These are phyloP conservation scores for Palythoa grandis DNA, from an alignment of 92 coral and sea anemone genomes.

Conservation along the genomic window DNA sequence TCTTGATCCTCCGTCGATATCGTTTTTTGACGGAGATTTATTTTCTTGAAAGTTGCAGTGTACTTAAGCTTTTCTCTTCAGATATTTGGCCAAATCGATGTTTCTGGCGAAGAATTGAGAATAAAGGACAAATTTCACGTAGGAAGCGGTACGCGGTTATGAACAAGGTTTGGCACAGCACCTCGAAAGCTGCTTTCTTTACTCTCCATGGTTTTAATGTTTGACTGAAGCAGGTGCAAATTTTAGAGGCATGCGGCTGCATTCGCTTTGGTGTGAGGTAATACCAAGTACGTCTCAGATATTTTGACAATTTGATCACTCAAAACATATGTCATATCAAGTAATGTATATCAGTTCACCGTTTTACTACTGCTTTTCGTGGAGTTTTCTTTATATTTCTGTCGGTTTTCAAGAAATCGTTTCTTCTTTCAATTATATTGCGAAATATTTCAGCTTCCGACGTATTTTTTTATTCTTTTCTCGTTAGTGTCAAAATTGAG, in stretches of 20 bases:
- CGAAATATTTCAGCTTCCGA: slow-evolving; percentile 30
- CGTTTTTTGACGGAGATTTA: not conserved
- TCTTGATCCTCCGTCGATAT: not conserved
- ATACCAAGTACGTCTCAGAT: too few relatives aligned
- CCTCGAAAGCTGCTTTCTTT: not conserved
- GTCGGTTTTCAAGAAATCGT: slow-evolving; percentile 8
- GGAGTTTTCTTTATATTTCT: not conserved
- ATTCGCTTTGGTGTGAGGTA: not conserved
- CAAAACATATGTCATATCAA: too few relatives aligned
- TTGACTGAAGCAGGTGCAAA: slow-evolving; percentile 34
- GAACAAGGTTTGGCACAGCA: not conserved
- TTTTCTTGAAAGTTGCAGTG: slow-evolving; percentile 4
- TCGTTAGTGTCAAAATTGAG: slow-evolving; percentile 30
- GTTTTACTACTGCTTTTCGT: not conserved
- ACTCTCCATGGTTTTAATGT: slow-evolving; percentile 1
- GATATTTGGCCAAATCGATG: not conserved
- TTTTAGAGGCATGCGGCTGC: not conserved
- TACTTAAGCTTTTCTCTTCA: not conserved
- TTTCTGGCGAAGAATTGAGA: not conserved
- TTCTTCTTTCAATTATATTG: slow-evolving; percentile 21
- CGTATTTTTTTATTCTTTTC: slow-evolving; percentile 37
- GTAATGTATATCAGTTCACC: not conserved
- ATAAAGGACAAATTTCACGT: not conserved
- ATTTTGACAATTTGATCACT: too few relatives aligned
- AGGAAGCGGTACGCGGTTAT: not conserved